phyloP scores from a whole-genome alignment of 1,140 invertebrate genomes.

The Conopomorpha cramerella region DNA sequence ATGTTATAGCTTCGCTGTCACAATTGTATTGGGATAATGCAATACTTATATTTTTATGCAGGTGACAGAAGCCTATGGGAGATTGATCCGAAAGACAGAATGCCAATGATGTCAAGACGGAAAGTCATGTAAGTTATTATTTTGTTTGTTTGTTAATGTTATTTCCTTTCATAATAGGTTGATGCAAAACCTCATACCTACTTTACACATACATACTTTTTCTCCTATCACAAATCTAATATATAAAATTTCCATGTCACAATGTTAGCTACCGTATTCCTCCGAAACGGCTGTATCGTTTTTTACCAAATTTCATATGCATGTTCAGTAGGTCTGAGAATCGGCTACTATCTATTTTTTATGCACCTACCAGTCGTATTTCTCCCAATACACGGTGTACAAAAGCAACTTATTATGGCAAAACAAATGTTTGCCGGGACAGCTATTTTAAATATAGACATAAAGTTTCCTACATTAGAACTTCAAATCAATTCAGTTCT shows the following conservation, averaged over 20 bases:
- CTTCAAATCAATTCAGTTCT: no score
- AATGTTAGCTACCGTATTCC: no score
- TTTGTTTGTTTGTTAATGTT: constrained; percentile 4
- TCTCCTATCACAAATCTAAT: not conserved
- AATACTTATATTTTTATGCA: constrained; percentile 15
- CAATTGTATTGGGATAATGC: no score
- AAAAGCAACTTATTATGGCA: no score
- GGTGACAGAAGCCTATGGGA: constrained; percentile 46
- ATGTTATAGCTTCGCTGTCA: no score
- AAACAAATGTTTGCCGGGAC: no score
- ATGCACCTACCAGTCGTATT: no score
- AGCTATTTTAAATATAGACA: no score
- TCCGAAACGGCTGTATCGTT: no score
- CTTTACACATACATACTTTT: not conserved
- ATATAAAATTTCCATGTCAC: not conserved
- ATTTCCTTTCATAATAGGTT: not conserved
- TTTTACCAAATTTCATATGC: not conserved
- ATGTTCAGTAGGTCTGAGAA: not conserved
- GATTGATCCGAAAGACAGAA: constrained; percentile 44
- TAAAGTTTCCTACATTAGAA: no score
- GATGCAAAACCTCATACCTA: not conserved
- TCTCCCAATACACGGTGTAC: no score
- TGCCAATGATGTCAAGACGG: constrained; percentile 23
- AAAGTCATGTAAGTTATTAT: constrained; percentile 33
- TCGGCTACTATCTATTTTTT: not conserved